Base-by-base conservation (phyloP, 2,888 invertebrate genomes). In the Volucella zonaria region DNA sequence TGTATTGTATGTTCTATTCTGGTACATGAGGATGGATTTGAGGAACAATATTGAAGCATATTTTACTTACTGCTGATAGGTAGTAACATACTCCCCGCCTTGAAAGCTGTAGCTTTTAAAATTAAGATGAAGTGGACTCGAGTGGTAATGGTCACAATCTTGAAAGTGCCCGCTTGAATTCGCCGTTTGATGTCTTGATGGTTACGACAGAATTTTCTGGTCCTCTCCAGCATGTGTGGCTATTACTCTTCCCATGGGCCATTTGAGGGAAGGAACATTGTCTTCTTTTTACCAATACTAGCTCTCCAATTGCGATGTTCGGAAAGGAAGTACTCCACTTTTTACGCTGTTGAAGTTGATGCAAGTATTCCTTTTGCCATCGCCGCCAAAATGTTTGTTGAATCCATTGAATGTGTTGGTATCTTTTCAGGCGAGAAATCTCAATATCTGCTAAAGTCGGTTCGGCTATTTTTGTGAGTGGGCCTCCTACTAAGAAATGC, bases 321-420 rank as follows among this genome's bases (percentile, higher is more conserved):
- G 40, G 42, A 4, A 10, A 10, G 2, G 42, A 18, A 31, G 52
- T n/a, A 8, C n/a, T 15, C 23, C 67, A 67, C 18, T 52, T 40
- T 45, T 18, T 52, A 14, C 54, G 52, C 10, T 9, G 52, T 31
- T 67, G 67, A 15, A 52, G 54, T 11, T 54, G 18, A n/a, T 67
- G 67, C 11, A 67, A 23, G n/a, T 67, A 67, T 18, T 67, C 54
- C 2, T 9, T n/a, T 23, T 3, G 8, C 52, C 54, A 67, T 10
- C 54, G 31, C 3, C 23, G 14, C 54, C 54, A 67, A 23, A 67
- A 67, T 18, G 8, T 67, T 54, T 68, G 68, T 43, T 56, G 54
- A 31, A 56, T 45, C 68, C 43, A 45, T 14, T 81, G 81, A 31
- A 86, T n/a, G 14, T 77, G 74, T 54, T 80, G 67, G 58, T 76